phyloP scores from a whole-genome alignment of 2,113 vertebrate species.

The Xiphorhynchus elegans region DNA sequence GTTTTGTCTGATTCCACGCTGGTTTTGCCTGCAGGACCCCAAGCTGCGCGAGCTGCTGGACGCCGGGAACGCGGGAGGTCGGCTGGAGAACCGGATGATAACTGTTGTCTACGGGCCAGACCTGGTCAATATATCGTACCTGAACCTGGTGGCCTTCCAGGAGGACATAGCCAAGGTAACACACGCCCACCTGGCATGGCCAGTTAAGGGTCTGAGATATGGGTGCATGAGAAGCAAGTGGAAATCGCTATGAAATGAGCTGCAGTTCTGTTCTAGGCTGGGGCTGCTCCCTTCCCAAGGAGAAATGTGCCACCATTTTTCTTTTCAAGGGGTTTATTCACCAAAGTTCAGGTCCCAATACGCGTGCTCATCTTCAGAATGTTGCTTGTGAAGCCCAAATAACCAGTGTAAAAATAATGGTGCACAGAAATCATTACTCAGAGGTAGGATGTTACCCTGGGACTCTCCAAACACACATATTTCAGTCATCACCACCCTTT shows the following conservation, averaged over 20 bases:
- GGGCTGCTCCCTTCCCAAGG: not conserved
- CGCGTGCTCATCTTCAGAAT: not conserved
- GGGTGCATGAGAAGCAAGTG: not conserved
- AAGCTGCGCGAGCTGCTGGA: conserved; percentile 93
- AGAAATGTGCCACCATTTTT: not conserved
- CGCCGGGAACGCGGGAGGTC: conserved; percentile 83
- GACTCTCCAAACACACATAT: not conserved
- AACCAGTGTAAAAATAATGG: not conserved
- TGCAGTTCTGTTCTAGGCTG: not conserved
- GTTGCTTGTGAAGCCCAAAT: not conserved
- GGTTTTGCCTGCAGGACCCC: conserved; percentile 79
- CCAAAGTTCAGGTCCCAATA: not conserved
- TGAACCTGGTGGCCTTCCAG: conserved; percentile 95
- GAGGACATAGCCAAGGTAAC: conserved; percentile 95
- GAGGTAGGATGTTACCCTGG: not conserved
- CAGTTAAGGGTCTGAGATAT: not conserved
- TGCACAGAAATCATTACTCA: not conserved
- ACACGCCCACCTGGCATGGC: not conserved
- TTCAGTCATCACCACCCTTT: not conserved
- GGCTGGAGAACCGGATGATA: conserved; percentile 91
- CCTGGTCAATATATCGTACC: conserved; percentile 93
- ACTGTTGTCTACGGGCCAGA: conserved; percentile 93
- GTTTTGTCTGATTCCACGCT: not conserved
- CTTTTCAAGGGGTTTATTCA: not conserved
- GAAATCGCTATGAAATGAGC: not conserved